Evolutionary conservation across 2,797 vertebrate species (phyloP), one percentile per base, ranked within the genome.

Genomic region (Enteromius fasciolatus): DNA sequence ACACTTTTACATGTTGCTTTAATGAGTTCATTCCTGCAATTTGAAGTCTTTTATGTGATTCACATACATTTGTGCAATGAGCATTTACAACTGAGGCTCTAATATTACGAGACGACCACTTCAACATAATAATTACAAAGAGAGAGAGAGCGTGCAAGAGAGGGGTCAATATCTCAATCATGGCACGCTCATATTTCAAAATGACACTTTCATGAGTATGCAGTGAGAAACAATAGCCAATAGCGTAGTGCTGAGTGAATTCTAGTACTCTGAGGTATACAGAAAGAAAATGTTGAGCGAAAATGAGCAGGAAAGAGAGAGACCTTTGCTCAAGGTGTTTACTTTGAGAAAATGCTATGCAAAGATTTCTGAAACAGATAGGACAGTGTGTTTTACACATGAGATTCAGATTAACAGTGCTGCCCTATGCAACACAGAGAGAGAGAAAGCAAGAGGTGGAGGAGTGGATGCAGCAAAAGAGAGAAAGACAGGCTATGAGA

Each of bases 391-490:
- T 77, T 72, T 70, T 72, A 78, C 68, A 41, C 57, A 57, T 33
- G 31, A 48, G 36, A 69, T 66, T 46, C 18, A 20, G 41, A 10
- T 75, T 44, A 72, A 28, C 54, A 87, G 84, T 12, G 80, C 61
- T 44, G 81, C 72, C 44, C 39, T 78, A 23, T 86, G 82, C 81
- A 86, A 84, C 61, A 89, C 70, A 39, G 1, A 70, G 52, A 20
- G 6, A 54, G 46, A 36, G 23, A 17, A 18, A 8, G 44, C 20
- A 44, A 39, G 52, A 76, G 44, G 18, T 50, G 15, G 28, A 69
- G 10, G 50, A 50, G 48, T 17, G 48, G 17, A 44, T 50, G 17
- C 15, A 50, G 48, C 36, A 80, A 72, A 4, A 31, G n/a, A 39
- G 17, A 25, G 48, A 44, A 44, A 72, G 39, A 33, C 15, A 50